These are phyloP conservation scores for Pyrocephalus nanus DNA, from an alignment of 2,797 vertebrate species.

Conservation along the genomic window DNA sequence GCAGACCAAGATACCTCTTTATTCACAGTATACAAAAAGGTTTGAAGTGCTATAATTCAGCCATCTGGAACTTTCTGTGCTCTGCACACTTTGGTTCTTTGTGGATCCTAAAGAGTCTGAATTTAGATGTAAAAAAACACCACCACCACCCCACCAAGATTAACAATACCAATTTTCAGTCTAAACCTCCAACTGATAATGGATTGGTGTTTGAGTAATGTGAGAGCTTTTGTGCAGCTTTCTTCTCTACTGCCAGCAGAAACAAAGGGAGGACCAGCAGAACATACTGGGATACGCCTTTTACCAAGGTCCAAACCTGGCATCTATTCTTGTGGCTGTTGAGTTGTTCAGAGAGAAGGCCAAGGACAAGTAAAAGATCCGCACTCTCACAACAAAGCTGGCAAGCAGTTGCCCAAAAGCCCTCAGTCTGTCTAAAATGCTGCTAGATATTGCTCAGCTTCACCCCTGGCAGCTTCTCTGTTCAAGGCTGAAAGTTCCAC, in stretches of 20 bases:
- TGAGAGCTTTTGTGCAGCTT: background rate
- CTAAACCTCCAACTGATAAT: background rate
- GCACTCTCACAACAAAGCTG: background rate
- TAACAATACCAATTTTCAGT: background rate
- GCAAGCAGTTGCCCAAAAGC: background rate
- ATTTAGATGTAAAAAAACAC: background rate
- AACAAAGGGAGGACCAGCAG: background rate
- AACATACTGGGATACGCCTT: background rate
- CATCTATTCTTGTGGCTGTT: background rate
- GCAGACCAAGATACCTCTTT: background rate
- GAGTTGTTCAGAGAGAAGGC: background rate
- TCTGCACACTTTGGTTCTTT: background rate
- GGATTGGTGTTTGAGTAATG: background rate
- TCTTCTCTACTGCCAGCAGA: background rate
- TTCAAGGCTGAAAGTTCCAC: background rate
- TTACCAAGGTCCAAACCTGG: background rate
- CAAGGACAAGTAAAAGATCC: background rate
- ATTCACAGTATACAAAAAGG: background rate
- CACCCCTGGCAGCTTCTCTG: background rate
- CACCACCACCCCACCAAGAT: rapidly evolving
- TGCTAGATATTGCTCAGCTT: background rate
- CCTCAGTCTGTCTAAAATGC: background rate
- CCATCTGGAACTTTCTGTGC: background rate
- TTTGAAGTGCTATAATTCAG: background rate
- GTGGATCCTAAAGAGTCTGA: background rate